Evolutionary conservation across 2,888 invertebrate species (phyloP).

Genomic region (Cataglyphis altisquamis): DNA sequence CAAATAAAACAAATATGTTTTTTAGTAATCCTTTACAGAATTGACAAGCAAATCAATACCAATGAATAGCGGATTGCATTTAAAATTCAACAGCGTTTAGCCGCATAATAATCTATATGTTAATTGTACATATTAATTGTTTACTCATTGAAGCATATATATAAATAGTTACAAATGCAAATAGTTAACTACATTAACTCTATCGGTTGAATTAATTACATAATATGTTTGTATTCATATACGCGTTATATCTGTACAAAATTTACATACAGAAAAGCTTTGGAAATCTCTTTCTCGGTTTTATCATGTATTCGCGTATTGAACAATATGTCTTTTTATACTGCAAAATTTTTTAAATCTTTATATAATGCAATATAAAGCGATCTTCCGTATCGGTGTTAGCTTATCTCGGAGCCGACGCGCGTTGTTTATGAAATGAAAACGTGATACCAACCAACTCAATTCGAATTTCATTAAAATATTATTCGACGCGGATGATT

Average conservation of each 20-base stretch:
- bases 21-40: slow-evolving; percentile 35
- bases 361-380: neutral
- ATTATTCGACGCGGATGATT: slow-evolving; percentile 43
- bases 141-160: slow-evolving; percentile 33
- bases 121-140: slow-evolving; percentile 52
- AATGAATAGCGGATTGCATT: slow-evolving; percentile 43
- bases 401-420: slow-evolving; percentile 19
- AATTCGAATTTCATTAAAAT: slow-evolving; percentile 56
- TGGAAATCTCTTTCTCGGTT: neutral
- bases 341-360: neutral
- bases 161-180: slow-evolving; percentile 42
- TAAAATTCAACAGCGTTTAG: slow-evolving; percentile 49
- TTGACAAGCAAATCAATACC: slow-evolving; percentile 38
- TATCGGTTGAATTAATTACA: slow-evolving; percentile 41
- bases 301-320: neutral
- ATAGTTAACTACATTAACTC: slow-evolving; percentile 54
- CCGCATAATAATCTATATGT: slow-evolving; percentile 48
- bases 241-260: neutral
- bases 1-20: neutral
- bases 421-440: slow-evolving; percentile 44
- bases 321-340: neutral
- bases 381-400: slow-evolving; percentile 18
- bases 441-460: slow-evolving; percentile 47
- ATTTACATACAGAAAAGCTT: neutral
- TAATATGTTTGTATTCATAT: neutral